Base-by-base conservation (phyloP, 2,797 vertebrate genomes). In the Masticophis lateralis region DNA sequence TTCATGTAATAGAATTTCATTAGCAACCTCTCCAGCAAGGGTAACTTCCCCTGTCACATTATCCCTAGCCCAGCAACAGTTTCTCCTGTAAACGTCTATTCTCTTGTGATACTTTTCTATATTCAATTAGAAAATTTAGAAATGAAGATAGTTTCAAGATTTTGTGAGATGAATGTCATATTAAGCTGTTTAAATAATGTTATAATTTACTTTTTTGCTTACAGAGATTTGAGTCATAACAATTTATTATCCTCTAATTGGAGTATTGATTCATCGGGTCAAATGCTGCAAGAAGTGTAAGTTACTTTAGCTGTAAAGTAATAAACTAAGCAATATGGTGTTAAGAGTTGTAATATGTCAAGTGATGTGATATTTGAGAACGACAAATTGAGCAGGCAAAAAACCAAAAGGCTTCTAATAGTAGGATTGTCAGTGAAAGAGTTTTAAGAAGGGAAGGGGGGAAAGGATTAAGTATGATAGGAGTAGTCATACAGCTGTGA, bases 221-320 rank as follows among this genome's bases (percentile, higher is more conserved):
- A 27, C 95, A 98, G 98, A 95, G 98, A 98, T 96, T 97, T 98
- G 95, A 98, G 98, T 96, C 96, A 98, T 95, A 98, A 98, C 91
- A 95, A 97, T 83, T 96, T 98, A n/a, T 87, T 96, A 87, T 95
- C 97, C 88, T 98, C 97, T 94, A 97, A 98, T 92, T 98, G 98
- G 97, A 98, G 96, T 91, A 94, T 97, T 94, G 97, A 96, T 95
- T 95, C 98, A 89, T 96, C 97, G 57, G 96, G 94, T 61, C 95
- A 96, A 91, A 97, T 95, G 0, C 97, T 98, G 55, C 97, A 98
- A 94, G 98, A 98, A 97, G 98, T 98, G 98, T 98, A 97, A 98
- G 98, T 97, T 94, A 89, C 93, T 95, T 90, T 94, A 92, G 86
- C 53, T 86, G 2, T 89, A 28, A 16, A 28, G 55, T 74, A 28